phyloP scores from a whole-genome alignment of 2,888 invertebrate species.

The Scaptomyza tumidula region DNA sequence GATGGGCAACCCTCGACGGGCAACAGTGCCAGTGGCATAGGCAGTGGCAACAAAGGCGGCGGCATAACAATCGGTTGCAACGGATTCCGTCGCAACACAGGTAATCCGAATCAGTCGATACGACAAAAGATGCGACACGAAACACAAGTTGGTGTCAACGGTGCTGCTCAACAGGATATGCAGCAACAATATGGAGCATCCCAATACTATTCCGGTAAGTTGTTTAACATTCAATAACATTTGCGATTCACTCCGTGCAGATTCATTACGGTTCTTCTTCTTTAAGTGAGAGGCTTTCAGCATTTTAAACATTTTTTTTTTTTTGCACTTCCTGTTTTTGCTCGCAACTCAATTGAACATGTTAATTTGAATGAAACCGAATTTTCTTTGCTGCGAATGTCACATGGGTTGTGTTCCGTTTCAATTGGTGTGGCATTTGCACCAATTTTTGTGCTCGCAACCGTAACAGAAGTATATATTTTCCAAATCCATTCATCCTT shows the following conservation, averaged over 20 bases:
- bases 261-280: not conserved
- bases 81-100: slow-evolving; percentile 23
- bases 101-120: slow-evolving; percentile 24
- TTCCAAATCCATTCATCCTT: not conserved
- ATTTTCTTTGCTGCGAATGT: not conserved
- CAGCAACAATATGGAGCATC: slow-evolving; percentile 53
- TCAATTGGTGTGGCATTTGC: slow-evolving; percentile 17
- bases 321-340: too few species aligned
- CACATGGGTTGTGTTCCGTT: not conserved
- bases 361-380: not conserved
- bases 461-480: not conserved
- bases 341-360: not conserved
- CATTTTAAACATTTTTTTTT: not conserved
- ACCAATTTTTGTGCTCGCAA: slow-evolving; percentile 8
- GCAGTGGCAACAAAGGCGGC: slow-evolving; percentile 1
- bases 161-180: slow-evolving; percentile 39
- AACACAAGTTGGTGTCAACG: slow-evolving; percentile 13
- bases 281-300: not conserved
- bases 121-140: slow-evolving; percentile 41
- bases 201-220: slow-evolving; percentile 63
- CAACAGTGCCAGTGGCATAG: slow-evolving; percentile 13
- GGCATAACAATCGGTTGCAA: slow-evolving; percentile 5
- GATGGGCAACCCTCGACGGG: slow-evolving; percentile 16
- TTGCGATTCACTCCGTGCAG: not conserved
- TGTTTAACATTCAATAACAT: not conserved